Percentiles rank a stretch among this genome's conserved stretches.
phyloP scores from a whole-genome alignment of 1,140 invertebrate genomes.

The Magallana angulata region DNA sequence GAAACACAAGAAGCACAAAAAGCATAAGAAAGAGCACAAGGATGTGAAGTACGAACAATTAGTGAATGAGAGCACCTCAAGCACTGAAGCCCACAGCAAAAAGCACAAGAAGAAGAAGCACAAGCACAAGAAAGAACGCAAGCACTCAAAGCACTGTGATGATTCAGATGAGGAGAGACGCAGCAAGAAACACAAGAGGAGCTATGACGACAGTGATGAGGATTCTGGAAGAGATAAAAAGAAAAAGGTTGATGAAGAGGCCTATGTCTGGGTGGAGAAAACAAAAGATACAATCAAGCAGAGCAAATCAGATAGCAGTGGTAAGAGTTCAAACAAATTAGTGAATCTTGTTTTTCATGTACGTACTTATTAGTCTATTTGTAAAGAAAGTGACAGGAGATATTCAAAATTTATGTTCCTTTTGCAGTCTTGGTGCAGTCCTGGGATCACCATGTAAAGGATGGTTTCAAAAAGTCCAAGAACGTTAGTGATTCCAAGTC shows the following conservation, averaged over 20 bases:
- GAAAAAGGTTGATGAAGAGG: conserved; percentile 24
- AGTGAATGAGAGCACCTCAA: conserved; percentile 44
- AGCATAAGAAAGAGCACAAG: conserved; percentile 59
- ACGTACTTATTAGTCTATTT: too few species aligned
- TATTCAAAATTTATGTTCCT: conserved; percentile 8
- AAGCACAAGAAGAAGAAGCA: conserved; percentile 55
- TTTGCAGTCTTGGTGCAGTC: conserved; percentile 47
- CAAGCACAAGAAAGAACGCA: conserved; percentile 50
- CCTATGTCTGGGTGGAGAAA: conserved; percentile 56
- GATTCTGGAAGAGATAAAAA: conserved; percentile 43
- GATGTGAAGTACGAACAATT: conserved; percentile 57
- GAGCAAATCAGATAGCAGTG: conserved; percentile 16
- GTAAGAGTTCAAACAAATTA: neutral
- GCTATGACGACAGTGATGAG: conserved; percentile 32
- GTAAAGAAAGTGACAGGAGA: too few species aligned
- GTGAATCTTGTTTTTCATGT: too few species aligned
- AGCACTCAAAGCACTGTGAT: conserved; percentile 30
- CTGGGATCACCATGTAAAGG: conserved; percentile 55
- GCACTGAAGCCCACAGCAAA: conserved; percentile 10
- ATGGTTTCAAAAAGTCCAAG: conserved; percentile 52
- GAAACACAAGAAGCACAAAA: conserved; percentile 68
- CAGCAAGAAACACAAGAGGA: conserved; percentile 31
- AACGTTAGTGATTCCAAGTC: conserved; percentile 39
- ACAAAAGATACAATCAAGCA: conserved; percentile 46
- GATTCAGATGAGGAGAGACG: conserved; percentile 39